Evolutionary conservation across 2,888 invertebrate species (phyloP).

Genomic region (Auanema sp.): DNA sequence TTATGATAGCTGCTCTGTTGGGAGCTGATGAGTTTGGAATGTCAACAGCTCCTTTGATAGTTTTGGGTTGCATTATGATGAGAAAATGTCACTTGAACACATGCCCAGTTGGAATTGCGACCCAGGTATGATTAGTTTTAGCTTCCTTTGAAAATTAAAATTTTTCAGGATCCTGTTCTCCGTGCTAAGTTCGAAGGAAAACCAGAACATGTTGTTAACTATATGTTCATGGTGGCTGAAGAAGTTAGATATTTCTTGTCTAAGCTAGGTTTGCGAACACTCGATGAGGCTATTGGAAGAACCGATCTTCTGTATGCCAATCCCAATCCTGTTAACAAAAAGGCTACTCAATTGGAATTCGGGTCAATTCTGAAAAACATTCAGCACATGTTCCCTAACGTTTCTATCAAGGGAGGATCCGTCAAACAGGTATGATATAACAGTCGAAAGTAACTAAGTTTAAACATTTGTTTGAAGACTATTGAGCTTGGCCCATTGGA

Average conservation of each 20-base stretch:
- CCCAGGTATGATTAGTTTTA: conserved; percentile 72
- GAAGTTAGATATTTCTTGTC: conserved; percentile 90
- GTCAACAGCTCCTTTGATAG: conserved; percentile 95
- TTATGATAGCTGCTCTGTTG: conserved; percentile 88
- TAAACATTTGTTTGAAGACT: conserved; percentile 20
- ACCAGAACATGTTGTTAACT: conserved; percentile 96
- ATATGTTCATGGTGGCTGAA: conserved; percentile 94
- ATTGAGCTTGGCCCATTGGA: conserved; percentile 54
- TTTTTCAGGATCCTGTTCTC: conserved; percentile 78
- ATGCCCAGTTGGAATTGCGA: conserved; percentile 97
- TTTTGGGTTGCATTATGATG: conserved; percentile 99
- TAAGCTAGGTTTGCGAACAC: conserved; percentile 79
- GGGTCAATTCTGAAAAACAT: conserved; percentile 85
- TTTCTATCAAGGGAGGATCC: conserved; percentile 85
- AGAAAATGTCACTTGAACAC: conserved; percentile 98
- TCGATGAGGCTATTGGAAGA: conserved; percentile 43
- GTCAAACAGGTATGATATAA: conserved; percentile 76
- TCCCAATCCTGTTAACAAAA: conserved; percentile 75
- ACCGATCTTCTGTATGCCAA: conserved; percentile 83
- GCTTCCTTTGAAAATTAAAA: conserved; percentile 10
- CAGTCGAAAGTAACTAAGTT: neutral
- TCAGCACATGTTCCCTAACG: conserved; percentile 82
- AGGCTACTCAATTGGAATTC: conserved; percentile 83
- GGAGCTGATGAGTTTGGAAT: conserved; percentile 99
- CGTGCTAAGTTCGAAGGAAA: conserved; percentile 95